A percentile compares a stretch with the other conserved stretches of the same genome.
Conservation (phyloP, 2,113 vertebrate genomes). For the Dolichotis patagonum region DNA sequence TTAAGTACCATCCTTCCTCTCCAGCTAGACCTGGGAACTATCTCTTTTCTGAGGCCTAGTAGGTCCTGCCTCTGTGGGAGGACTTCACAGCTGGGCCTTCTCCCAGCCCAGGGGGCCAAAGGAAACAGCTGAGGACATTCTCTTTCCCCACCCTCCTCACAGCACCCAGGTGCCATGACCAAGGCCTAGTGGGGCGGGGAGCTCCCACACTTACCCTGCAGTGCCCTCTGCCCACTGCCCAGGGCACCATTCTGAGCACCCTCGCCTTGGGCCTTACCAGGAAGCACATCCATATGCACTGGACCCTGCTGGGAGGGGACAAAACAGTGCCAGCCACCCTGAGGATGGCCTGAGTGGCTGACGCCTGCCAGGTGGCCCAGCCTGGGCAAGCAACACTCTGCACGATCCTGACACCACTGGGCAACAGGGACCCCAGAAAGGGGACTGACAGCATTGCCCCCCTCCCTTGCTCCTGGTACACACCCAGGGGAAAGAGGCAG, state of each 20-base stretch:
- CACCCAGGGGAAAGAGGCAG: neutral
- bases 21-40: neutral
- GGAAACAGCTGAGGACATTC: accelerated
- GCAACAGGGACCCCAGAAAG: neutral
- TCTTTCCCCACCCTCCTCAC: constrained; percentile 28
- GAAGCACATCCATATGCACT: neutral
- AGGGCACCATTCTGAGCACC: neutral
- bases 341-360: neutral
- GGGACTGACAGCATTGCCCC: accelerated
- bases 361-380: neutral
- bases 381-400: neutral
- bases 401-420: neutral
- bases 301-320: neutral
- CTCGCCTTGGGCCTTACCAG: accelerated
- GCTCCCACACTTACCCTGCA: neutral
- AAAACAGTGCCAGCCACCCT: neutral
- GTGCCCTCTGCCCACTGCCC: neutral
- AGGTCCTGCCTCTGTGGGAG: neutral
- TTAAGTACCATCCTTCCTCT: neutral
- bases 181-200: constrained; percentile 58
- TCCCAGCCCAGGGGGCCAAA: neutral
- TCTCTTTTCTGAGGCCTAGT: neutral
- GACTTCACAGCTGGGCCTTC: neutral
- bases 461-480: accelerated
- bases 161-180: neutral